Percentiles rank a stretch among this genome's conserved stretches.
Conservation (phyloP, 2,888 invertebrate species). For the Eristalis pertinax region DNA sequence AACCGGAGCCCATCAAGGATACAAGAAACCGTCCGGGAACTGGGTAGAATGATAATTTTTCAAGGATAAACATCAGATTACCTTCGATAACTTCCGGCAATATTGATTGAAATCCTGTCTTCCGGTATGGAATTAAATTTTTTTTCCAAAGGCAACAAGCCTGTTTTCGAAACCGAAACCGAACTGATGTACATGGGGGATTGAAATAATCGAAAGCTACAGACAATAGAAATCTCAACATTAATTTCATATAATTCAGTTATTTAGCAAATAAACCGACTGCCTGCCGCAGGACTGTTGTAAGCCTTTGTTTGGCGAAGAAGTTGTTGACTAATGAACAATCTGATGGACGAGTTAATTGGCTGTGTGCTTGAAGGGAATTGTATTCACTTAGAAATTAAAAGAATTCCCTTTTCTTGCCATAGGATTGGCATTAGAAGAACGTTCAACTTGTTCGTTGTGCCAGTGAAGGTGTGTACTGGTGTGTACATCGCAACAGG, state of each 20-base stretch:
- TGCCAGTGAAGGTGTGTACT: not conserved
- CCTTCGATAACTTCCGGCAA: not conserved
- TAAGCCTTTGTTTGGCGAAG: not conserved
- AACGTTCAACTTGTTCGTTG: not conserved
- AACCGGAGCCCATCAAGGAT: not conserved
- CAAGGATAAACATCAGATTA: not conserved
- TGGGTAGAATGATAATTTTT: not conserved
- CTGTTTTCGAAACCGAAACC: not conserved
- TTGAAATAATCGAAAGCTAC: not conserved
- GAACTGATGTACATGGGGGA: not conserved
- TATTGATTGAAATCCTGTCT: not conserved
- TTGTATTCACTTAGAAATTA: slow-evolving; percentile 1
- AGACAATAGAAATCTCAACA: not conserved
- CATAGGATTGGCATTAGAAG: not conserved
- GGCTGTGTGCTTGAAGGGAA: not conserved
- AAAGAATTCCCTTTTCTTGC: not conserved
- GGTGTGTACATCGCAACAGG: not conserved
- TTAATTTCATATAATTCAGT: not conserved
- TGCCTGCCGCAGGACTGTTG: not conserved
- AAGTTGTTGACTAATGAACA: not conserved
- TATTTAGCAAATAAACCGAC: not conserved
- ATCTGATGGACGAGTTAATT: not conserved
- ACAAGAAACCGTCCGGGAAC: not conserved
- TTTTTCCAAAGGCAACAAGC: not conserved
- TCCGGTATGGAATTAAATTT: not conserved